phyloP scores from a whole-genome alignment of 2,797 vertebrate genomes.

The Hephaestus fuliginosus region DNA sequence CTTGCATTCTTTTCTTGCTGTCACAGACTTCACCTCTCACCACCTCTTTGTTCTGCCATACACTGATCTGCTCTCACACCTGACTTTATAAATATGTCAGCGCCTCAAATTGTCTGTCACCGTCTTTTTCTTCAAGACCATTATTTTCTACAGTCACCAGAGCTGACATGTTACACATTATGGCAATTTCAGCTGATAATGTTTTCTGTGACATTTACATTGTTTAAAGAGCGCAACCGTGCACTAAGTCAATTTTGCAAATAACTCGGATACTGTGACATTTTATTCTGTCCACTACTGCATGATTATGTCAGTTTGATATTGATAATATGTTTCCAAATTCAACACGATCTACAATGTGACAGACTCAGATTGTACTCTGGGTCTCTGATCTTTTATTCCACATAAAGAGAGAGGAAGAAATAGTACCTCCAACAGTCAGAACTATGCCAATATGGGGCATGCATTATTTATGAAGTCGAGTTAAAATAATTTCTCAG shows the following conservation, averaged over 20 bases:
- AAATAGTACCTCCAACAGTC: not conserved
- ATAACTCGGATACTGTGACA: not conserved
- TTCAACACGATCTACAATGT: not conserved
- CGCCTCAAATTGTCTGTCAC: not conserved
- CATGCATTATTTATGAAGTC: constrained; percentile 11
- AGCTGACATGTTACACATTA: not conserved
- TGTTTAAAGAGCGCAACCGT: not conserved
- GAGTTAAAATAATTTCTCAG: not conserved
- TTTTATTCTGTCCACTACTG: not conserved
- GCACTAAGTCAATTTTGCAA: not conserved
- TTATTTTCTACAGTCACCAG: not conserved
- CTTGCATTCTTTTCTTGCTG: no score
- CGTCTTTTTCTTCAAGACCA: not conserved
- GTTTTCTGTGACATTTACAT: not conserved
- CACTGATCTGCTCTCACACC: not conserved
- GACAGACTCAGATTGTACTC: not conserved
- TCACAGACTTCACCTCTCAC: not conserved
- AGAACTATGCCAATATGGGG: not conserved
- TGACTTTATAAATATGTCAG: constrained; percentile 2
- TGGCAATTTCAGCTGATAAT: not conserved
- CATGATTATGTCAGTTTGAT: not conserved
- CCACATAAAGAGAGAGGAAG: not conserved
- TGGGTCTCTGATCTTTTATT: not conserved
- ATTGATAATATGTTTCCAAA: not conserved
- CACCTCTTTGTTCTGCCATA: not conserved